Percentiles rank a stretch among this genome's conserved stretches.
These are phyloP conservation scores for Bubo bubo DNA, from an alignment of 2,113 vertebrate genomes.

Conservation along the genomic window DNA sequence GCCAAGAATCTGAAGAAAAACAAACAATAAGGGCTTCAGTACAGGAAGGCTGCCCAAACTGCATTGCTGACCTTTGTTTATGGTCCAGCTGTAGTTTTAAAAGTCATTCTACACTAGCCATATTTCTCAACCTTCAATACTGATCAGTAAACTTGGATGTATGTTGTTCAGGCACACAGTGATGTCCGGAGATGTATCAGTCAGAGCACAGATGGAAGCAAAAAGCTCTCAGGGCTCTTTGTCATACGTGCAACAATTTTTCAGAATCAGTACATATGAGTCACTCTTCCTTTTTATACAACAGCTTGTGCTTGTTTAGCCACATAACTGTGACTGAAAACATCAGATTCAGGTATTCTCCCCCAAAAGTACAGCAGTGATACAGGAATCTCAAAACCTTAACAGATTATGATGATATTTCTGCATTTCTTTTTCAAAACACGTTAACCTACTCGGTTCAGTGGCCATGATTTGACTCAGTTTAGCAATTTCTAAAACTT, in stretches of 20 bases:
- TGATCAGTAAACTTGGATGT: background rate
- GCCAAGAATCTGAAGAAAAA: conserved; percentile 89
- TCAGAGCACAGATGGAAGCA: background rate
- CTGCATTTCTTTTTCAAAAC: background rate
- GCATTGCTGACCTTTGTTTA: background rate
- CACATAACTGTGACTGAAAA: background rate
- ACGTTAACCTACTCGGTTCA: background rate
- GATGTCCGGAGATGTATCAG: background rate
- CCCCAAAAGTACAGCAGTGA: background rate
- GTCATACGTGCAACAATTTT: background rate
- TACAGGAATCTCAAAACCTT: background rate
- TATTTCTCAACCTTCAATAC: background rate
- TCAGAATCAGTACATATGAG: background rate
- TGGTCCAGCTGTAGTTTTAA: background rate
- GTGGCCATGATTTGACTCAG: background rate
- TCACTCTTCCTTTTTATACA: background rate
- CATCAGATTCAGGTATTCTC: background rate
- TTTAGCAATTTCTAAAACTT: background rate
- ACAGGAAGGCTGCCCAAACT: background rate
- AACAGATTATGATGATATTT: background rate
- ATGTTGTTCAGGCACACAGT: background rate
- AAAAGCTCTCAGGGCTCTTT: background rate
- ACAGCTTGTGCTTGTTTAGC: background rate
- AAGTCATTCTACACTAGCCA: background rate
- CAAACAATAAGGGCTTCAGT: background rate